Evolutionary conservation across 2,113 vertebrate species (phyloP), one percentile per base, ranked within the genome.

Genomic region (Sinocyclocheilus anshuiensis): DNA sequence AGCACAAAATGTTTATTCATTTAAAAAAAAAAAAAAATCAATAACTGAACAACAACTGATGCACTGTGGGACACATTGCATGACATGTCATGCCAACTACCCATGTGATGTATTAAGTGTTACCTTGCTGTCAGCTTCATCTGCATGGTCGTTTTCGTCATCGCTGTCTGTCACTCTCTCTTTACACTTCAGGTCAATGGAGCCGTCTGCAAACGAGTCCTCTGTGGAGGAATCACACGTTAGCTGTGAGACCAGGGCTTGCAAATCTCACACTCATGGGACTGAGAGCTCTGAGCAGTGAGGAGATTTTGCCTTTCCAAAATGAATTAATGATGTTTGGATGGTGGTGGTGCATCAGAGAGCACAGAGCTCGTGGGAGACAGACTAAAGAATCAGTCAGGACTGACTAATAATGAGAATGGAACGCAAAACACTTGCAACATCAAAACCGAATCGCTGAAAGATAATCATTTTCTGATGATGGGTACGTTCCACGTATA

Each of bases 121-220:
- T 90, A 97, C 97, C 96, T 97, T 96, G 91, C 91, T 90, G 39
- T 97, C 95, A 2, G 94, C 92, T 84, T 97, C 97, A 8, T 98
- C 95, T 76, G 93, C 93, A 55, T 94, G 94, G 26, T 91, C 93
- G 39, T 92, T 93, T 4, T 95, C 97, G 0, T 97, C 97, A 13
- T 97, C 97, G 0, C 96, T 97, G 93, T 97, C 97, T 0, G 96
- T 97, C 89, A 98, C 97, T 80, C 96, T 93, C 85, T 98, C 97
- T 91, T 97, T 97, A 89, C 97, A 98, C 92, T 98, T 97, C 6
- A 98, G 94, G 90, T 98, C 97, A 69, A 98, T 97, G 88, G 96
- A 96, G 79, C 95, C 93, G 50, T 96, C 94, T 16, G 94, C 89
- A 59, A 96, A 96, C 0, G 96, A 95, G 42, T 97, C 97, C 24